A percentile compares a stretch with the other conserved stretches of the same genome.
phyloP scores from a whole-genome alignment of 1,140 invertebrate genomes.

The Phymastichus coffea region DNA sequence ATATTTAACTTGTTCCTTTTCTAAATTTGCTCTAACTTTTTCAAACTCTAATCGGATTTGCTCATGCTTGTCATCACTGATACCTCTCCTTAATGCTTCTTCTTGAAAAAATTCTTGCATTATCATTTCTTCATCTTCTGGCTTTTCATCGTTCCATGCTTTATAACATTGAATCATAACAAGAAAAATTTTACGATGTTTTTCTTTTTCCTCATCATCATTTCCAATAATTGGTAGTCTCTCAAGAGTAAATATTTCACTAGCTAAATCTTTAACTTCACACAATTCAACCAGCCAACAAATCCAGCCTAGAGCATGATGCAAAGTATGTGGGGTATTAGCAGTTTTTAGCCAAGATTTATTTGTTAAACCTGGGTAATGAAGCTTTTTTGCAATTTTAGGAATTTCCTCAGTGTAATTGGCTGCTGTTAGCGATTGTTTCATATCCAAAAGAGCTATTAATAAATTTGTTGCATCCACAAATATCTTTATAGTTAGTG shows the following conservation, averaged over 20 bases:
- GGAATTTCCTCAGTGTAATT: conserved; percentile 56
- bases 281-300: conserved; percentile 57
- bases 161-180: conserved; percentile 37
- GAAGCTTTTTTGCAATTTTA: conserved; percentile 55
- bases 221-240: conserved; percentile 32
- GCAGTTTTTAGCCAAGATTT: conserved; percentile 64
- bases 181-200: conserved; percentile 31
- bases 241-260: conserved; percentile 34
- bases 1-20: conserved; percentile 23
- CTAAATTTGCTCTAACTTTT: conserved; percentile 21
- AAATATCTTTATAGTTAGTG: conserved; percentile 48
- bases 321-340: conserved; percentile 61
- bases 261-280: conserved; percentile 40
- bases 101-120: conserved; percentile 35
- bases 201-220: conserved; percentile 29
- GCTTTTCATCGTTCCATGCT: conserved; percentile 43
- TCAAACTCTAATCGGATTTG: conserved; percentile 24
- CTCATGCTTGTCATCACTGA: conserved; percentile 29
- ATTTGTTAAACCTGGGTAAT: conserved; percentile 59
- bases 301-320: conserved; percentile 59
- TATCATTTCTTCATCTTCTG: conserved; percentile 36
- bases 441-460: conserved; percentile 37
- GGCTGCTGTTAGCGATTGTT: conserved; percentile 34
- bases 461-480: conserved; percentile 41
- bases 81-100: conserved; percentile 32